phyloP scores from a whole-genome alignment of 2,113 vertebrate genomes.

The Clupea harengus region DNA sequence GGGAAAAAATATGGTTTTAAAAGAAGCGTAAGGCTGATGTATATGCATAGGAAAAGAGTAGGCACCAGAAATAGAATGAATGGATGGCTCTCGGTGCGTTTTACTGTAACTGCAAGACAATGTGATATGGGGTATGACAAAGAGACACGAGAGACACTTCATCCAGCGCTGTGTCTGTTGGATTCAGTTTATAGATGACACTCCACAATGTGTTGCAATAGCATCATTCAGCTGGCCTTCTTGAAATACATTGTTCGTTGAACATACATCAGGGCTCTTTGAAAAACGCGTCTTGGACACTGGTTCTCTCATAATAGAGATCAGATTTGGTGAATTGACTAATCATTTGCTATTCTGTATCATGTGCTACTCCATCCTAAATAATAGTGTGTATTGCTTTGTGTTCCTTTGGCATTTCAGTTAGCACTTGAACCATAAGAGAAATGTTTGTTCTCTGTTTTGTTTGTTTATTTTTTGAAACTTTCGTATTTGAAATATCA shows the following conservation, averaged over 20 bases:
- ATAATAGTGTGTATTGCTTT: background rate
- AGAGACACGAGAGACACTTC: conserved; percentile 40
- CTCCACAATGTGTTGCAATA: conserved; percentile 27
- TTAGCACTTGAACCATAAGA: background rate
- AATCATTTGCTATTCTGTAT: background rate
- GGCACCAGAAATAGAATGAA: background rate
- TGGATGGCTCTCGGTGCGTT: conserved; percentile 27
- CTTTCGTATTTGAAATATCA: background rate
- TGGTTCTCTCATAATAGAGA: background rate
- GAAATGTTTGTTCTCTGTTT: background rate
- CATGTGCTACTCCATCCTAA: background rate
- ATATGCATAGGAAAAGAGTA: background rate
- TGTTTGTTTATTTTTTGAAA: background rate
- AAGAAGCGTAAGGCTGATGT: conserved; percentile 12
- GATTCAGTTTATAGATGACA: conserved; percentile 48
- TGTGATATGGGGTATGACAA: conserved; percentile 47
- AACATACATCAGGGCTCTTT: conserved; percentile 14
- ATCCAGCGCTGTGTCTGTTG: conserved; percentile 39
- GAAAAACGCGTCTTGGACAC: background rate
- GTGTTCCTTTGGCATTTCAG: background rate
- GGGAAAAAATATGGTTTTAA: conserved; percentile 19
- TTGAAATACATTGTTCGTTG: background rate
- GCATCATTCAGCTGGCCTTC: background rate
- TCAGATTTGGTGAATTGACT: background rate
- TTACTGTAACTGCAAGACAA: conserved; percentile 30